Conservation (phyloP, 2,888 invertebrate genomes). For the Mechanitis messenoides region DNA sequence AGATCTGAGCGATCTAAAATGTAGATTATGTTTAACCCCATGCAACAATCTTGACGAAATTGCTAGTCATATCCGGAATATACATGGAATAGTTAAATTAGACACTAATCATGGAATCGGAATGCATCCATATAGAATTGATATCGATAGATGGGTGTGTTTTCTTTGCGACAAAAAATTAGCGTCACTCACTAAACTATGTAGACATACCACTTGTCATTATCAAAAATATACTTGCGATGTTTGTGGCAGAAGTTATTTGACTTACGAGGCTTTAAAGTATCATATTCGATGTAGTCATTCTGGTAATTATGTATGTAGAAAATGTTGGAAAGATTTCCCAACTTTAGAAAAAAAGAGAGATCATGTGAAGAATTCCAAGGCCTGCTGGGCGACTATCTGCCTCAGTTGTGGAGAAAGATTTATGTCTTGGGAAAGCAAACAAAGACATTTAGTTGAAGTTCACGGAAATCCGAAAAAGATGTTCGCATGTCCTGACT, state of each 20-base stretch:
- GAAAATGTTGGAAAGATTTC: constrained; percentile 60
- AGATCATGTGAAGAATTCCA: constrained; percentile 47
- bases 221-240: constrained; percentile 60
- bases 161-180: constrained; percentile 49
- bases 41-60: constrained; percentile 45
- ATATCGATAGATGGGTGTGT: constrained; percentile 52
- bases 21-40: constrained; percentile 46
- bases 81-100: constrained; percentile 43
- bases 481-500: constrained; percentile 55
- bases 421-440: constrained; percentile 59
- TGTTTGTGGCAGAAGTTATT: constrained; percentile 55
- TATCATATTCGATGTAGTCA: constrained; percentile 57
- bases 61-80: constrained; percentile 46
- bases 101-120: constrained; percentile 49
- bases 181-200: constrained; percentile 50
- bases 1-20: constrained; percentile 52
- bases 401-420: constrained; percentile 56
- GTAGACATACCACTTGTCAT: constrained; percentile 58
- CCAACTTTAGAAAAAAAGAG: constrained; percentile 44
- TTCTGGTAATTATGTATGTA: constrained; percentile 47
- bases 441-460: constrained; percentile 50
- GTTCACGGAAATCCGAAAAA: constrained; percentile 43
- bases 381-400: constrained; percentile 52
- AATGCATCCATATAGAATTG: constrained; percentile 56
- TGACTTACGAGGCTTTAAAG: constrained; percentile 51